Percentiles rank a stretch among this genome's conserved stretches.
These are phyloP conservation scores for Harpagifer antarcticus DNA, from an alignment of 2,797 vertebrate genomes.

Conservation along the genomic window DNA sequence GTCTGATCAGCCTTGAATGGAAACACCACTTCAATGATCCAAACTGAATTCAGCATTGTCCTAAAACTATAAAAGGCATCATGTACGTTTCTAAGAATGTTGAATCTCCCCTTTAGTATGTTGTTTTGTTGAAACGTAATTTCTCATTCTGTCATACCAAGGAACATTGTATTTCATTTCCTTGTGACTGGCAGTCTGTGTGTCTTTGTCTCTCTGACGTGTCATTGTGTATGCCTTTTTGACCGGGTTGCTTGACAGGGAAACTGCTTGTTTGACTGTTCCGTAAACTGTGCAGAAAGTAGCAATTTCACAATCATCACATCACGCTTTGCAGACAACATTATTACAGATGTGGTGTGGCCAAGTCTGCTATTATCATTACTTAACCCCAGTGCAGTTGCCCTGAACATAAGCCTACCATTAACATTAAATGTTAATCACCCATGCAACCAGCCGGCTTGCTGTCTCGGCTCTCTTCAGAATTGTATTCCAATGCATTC, in stretches of 20 bases:
- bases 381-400: constrained; percentile 76
- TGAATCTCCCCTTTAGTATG: constrained; percentile 1
- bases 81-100: constrained; percentile 23
- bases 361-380: constrained; percentile 79
- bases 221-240: constrained; percentile 38
- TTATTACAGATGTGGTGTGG: constrained; percentile 82
- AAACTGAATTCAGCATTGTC: constrained; percentile 57
- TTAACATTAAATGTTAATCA: constrained; percentile 84
- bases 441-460: constrained; percentile 66
- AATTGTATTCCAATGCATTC: constrained; percentile 41
- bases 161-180: constrained; percentile 10
- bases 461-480: constrained; percentile 30
- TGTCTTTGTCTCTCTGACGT: constrained; percentile 19
- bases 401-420: constrained; percentile 77
- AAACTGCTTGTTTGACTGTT: constrained; percentile 65
- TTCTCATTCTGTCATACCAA: constrained; percentile 10
- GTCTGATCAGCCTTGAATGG: constrained; percentile 71
- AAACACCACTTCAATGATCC: constrained; percentile 53
- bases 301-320: constrained; percentile 79
- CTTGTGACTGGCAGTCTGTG: constrained; percentile 2
- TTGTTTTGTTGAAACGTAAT: neutral
- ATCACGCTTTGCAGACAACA: constrained; percentile 77
- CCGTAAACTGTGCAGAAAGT: constrained; percentile 58
- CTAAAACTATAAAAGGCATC: constrained; percentile 42
- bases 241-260: constrained; percentile 47